These are phyloP conservation scores for Rutilus rutilus DNA, from an alignment of 2,113 vertebrate species.

Conservation along the genomic window DNA sequence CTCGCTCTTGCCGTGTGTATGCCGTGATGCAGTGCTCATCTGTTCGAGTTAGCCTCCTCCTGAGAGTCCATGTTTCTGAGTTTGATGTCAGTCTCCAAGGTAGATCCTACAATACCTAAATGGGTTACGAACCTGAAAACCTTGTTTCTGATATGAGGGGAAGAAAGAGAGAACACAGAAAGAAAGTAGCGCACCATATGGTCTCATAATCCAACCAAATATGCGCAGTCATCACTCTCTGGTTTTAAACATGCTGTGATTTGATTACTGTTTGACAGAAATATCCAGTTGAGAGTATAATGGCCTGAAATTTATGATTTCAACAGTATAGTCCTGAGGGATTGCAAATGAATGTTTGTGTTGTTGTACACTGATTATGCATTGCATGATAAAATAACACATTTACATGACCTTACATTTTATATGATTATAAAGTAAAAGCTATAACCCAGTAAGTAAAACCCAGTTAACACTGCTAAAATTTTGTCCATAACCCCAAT, in stretches of 20 bases:
- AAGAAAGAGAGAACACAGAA: slow-evolving; percentile 25
- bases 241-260: background rate
- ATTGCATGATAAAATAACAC: background rate
- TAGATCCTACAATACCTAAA: slow-evolving; percentile 52
- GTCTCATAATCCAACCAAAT: slow-evolving; percentile 28
- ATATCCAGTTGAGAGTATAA: slow-evolving; percentile 1
- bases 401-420: too few relatives aligned
- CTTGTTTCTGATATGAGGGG: slow-evolving; percentile 33
- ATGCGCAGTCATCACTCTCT: slow-evolving; percentile 10
- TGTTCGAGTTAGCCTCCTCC: slow-evolving; percentile 33
- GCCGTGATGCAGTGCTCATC: slow-evolving; percentile 1
- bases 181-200: slow-evolving; percentile 56
- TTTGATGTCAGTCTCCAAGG: slow-evolving; percentile 43
- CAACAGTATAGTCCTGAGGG: background rate
- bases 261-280: background rate
- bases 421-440: too few relatives aligned
- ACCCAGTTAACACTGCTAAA: background rate
- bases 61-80: slow-evolving; percentile 28
- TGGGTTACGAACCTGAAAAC: slow-evolving; percentile 38
- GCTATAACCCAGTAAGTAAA: background rate
- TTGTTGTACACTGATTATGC: slow-evolving; percentile 1
- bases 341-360: background rate
- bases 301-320: slow-evolving; percentile 7
- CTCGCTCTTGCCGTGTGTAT: slow-evolving; percentile 1
- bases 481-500: background rate